Base-by-base conservation (phyloP, 2,888 invertebrate species). In the Dermolepida albohirtum region DNA sequence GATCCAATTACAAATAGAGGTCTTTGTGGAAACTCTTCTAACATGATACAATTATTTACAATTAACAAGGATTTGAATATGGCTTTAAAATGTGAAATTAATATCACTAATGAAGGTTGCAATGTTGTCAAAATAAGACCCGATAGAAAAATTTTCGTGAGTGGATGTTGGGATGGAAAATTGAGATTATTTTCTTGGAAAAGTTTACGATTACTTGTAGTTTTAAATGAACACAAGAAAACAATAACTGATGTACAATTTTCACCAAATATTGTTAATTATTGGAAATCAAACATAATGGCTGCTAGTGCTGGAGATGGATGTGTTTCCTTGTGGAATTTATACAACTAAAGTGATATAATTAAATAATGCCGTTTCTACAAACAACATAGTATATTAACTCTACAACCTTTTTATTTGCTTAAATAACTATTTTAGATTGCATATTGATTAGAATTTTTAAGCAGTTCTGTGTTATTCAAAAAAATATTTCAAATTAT, bases 131-230 rank as follows among this genome's bases (percentile, higher is more conserved):
- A 87, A 74, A 85, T 92, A 71, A 86, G 93, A 27, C 82, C 85
- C 0, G 93, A 93, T 80, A 86, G 88, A 2, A 92, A 91, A 80
- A 89, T 94, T 6, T 90, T 93, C 75, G 88, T 89, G 16, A 86
- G 89, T 0, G 94, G 90, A 10, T 91, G 92, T 39, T 92, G 92
- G 91, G 93, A 94, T 78, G 90, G 92, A 1, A 87, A 89, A 70
- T 84, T 93, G 69, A 86, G 93, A 71, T 87, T 93, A 71, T 93
- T 90, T 80, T 93, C 93, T 1, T 92, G 92, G 91, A 92, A 89
- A 80, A 91, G 90, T 64, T 82, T 93, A 43, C 85, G 91, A 62
- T 88, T 89, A 2, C 82, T 94, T 68, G 93, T 89, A 1, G 91
- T 92, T 59, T 84, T 94, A 41, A 89, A 89, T 0, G 90, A 92